Base-by-base conservation (phyloP, 37 sponge, comb jelly and placozoan species). In the Eunapius fragilis region DNA sequence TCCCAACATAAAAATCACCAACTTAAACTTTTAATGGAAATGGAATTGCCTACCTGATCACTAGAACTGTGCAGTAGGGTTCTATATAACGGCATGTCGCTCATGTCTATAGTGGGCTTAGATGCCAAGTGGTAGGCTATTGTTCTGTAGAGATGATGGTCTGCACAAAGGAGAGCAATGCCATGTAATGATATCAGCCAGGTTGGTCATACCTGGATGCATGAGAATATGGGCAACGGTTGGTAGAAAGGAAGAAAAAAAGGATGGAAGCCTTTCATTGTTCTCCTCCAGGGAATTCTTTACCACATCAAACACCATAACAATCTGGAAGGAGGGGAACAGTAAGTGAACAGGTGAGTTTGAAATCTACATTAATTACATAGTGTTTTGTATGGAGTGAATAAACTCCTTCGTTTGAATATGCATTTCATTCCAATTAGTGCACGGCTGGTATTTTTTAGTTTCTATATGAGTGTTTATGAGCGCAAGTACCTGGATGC, bases 61-160 rank as follows among this genome's bases (percentile, higher is more conserved):
- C 90, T 80, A 49, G 93, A 89, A 47, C 90, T 93, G 81, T 89
- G 91, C 13, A 93, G 74, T 32, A 93, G 32, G 26, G 76, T 75
- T 37, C 67, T 69, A 11, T 37, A 78, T 28, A 93, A 45, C 13
- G 93, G 93, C 6, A 93, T 75, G 31, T 89, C 91, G 23, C 68
- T 33, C 24, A 89, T 47, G 48, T 89, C 88, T 67, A 93, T 41
- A 22, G 74, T 49, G 24, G 93, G 90, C 77, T 84, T 86, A 76
- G 86, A 78, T 0, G 87, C 93, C 32, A 93, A 4, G 48, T 71
- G 82, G 45, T 80, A 58, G 7, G 83, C 75, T 72, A 89, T 33
- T 32, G 87, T 68, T 19, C 84, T 38, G 38, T 87, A 93, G 68
- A 93, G 45, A 0, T 82, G 80, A 67, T 76, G 78, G 3, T 89